These are phyloP conservation scores for Drosophila mayaguana DNA, from an alignment of 2,888 invertebrate species.

Conservation along the genomic window DNA sequence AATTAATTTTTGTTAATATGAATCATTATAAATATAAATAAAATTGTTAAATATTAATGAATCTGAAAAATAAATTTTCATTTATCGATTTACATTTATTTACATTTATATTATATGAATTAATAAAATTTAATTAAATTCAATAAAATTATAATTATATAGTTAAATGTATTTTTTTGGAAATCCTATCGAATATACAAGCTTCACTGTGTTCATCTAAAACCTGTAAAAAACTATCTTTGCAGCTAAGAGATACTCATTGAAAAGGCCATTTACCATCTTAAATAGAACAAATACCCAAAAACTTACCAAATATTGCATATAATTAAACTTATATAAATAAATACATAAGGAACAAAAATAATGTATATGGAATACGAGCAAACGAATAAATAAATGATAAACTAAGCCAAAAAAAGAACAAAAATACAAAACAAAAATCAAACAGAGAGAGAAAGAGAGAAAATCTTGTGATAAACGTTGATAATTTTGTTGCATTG, in stretches of 20 bases:
- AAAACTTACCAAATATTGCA: constrained; percentile 45
- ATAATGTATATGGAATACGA: constrained; percentile 3
- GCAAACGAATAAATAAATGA: constrained; percentile 7
- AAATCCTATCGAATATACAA: background rate
- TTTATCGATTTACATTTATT: too few relatives aligned
- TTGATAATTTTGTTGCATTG: constrained; percentile 65
- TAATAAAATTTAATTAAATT: too few relatives aligned
- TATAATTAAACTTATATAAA: constrained; percentile 16
- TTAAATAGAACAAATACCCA: constrained; percentile 17
- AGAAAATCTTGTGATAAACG: constrained; percentile 67
- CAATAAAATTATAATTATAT: too few relatives aligned
- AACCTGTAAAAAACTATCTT: background rate
- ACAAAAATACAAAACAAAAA: constrained; percentile 12
- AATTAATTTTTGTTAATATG: too few relatives aligned
- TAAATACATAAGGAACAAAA: constrained; percentile 1
- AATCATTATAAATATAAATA: background rate
- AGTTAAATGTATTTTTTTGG: background rate
- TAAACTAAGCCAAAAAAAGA: constrained; percentile 34
- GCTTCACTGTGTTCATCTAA: background rate
- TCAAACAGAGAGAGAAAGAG: constrained; percentile 1
- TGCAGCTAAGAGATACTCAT: constrained; percentile 18
- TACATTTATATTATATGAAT: too few relatives aligned
- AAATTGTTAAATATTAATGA: background rate
- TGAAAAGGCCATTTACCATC: constrained; percentile 23
- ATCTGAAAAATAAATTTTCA: too few relatives aligned